phyloP scores from a whole-genome alignment of 2,113 vertebrate species.

The Ahaetulla prasina region DNA sequence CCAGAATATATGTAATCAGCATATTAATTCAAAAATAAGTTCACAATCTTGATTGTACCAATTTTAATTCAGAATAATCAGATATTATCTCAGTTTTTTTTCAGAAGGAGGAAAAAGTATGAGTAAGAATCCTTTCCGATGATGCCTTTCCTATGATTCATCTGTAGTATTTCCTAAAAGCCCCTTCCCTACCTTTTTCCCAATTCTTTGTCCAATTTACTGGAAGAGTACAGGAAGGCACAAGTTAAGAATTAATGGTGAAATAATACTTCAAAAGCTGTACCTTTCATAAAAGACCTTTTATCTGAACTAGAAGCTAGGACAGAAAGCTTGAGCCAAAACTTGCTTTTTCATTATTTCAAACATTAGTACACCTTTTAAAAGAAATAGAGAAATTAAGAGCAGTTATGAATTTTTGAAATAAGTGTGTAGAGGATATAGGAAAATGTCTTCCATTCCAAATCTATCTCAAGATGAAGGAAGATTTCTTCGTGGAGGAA shows the following conservation, averaged over 20 bases:
- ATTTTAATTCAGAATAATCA: background rate
- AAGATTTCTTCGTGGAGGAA: background rate
- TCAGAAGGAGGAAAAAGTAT: background rate
- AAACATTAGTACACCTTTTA: background rate
- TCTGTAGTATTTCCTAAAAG: background rate
- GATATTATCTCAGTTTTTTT: background rate
- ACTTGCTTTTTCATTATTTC: background rate
- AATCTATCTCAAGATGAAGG: background rate
- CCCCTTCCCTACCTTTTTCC: background rate
- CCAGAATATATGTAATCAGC: background rate
- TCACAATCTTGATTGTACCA: background rate
- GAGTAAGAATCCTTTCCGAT: background rate
- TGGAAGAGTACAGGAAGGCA: background rate
- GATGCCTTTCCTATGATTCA: background rate
- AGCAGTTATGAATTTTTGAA: background rate
- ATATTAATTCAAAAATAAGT: background rate
- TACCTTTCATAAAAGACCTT: too few relatives aligned
- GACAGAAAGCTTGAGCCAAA: background rate
- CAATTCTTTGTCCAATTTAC: background rate
- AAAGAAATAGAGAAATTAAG: background rate
- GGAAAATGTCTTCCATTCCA: background rate
- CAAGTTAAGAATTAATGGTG: background rate
- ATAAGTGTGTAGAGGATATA: background rate
- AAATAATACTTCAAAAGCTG: background rate
- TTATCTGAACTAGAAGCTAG: background rate